A percentile compares a stretch with the other conserved stretches of the same genome.
Conservation (phyloP, 2,888 invertebrate species). For the Megalurothrips usitatus region DNA sequence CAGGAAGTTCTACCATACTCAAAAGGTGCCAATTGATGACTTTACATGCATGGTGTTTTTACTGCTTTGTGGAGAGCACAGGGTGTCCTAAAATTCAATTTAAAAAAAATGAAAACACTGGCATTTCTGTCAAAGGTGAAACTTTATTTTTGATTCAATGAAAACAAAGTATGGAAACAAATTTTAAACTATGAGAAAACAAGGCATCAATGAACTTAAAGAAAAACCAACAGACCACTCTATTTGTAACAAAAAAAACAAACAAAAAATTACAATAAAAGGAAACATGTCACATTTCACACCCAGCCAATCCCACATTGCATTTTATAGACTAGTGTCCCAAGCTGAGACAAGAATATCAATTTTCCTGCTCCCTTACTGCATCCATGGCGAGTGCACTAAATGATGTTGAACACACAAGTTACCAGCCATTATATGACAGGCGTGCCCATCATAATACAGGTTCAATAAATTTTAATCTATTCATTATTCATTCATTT, state of each 20-base stretch:
- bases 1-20: too few species aligned
- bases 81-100: neutral
- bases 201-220: neutral
- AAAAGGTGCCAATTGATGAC: too few species aligned
- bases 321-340: neutral
- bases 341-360: neutral
- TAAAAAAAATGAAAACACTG: neutral
- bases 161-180: slow-evolving; percentile 6
- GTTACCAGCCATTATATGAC: too few species aligned
- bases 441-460: too few species aligned
- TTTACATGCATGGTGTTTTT: too few species aligned
- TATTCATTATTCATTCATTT: too few species aligned
- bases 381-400: too few species aligned
- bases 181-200: slow-evolving; percentile 17
- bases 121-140: neutral
- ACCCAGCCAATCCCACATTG: neutral
- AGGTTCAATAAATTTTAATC: too few species aligned
- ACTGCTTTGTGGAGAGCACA: neutral
- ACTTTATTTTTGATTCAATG: neutral
- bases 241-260: neutral
- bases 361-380: too few species aligned
- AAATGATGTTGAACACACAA: too few species aligned
- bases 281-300: neutral
- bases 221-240: slow-evolving; percentile 1
- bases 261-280: neutral